phyloP scores from a whole-genome alignment of 2,113 vertebrate genomes.

The Strigops habroptila region DNA sequence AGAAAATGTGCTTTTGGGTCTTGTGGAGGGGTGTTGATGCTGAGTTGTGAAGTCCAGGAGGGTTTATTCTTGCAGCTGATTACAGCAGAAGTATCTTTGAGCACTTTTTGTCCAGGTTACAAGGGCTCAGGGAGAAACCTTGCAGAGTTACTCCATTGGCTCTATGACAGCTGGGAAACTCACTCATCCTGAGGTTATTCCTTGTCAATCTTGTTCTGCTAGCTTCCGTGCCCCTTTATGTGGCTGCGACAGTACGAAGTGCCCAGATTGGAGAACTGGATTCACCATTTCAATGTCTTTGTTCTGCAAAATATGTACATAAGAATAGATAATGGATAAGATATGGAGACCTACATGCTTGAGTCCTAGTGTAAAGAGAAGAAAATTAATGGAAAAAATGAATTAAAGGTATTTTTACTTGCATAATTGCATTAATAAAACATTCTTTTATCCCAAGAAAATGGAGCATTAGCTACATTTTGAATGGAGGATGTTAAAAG shows the following conservation, averaged over 20 bases:
- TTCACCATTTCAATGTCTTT: conserved; percentile 1
- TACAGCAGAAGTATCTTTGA: background rate
- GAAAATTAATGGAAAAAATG: background rate
- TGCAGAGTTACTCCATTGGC: background rate
- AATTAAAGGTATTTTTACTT: background rate
- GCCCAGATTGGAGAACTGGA: background rate
- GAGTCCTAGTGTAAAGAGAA: background rate
- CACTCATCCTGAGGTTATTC: background rate
- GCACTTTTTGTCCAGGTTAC: background rate
- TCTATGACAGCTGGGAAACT: background rate
- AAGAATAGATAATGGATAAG: conserved; percentile 16
- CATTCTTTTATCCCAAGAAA: background rate
- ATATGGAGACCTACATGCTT: background rate
- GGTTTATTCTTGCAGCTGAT: background rate
- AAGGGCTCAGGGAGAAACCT: background rate
- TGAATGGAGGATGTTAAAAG: background rate
- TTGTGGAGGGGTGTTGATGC: rapidly evolving
- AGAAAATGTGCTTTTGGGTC: background rate
- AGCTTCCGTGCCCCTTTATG: background rate
- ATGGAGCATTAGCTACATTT: background rate
- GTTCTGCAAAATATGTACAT: background rate
- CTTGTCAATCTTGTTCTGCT: conserved; percentile 26
- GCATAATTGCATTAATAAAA: background rate
- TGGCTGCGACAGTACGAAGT: background rate
- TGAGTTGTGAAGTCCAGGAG: background rate